Conservation (phyloP, 2,113 vertebrate species). For the Daboia siamensis region DNA sequence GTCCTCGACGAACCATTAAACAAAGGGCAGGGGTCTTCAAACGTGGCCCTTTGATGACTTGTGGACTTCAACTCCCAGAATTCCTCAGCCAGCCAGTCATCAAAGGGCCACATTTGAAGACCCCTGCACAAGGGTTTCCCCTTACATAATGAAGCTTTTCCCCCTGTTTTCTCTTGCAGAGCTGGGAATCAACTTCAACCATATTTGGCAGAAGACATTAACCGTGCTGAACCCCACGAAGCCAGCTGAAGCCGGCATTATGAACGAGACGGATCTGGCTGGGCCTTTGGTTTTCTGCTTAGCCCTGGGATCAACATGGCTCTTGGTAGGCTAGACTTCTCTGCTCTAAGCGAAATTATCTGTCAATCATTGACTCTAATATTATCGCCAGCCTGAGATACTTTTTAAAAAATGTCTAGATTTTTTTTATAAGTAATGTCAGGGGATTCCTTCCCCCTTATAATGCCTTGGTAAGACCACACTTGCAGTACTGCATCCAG, state of each 20-base stretch:
- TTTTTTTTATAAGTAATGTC: not conserved
- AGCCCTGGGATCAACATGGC: slow-evolving; percentile 76
- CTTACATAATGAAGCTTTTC: slow-evolving; percentile 10
- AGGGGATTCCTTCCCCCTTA: not conserved
- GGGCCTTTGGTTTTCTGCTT: slow-evolving; percentile 84
- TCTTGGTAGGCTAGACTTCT: slow-evolving; percentile 72
- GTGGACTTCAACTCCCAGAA: too few species aligned
- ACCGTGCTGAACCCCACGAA: slow-evolving; percentile 86
- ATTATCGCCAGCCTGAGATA: not conserved
- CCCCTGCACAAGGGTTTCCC: not conserved
- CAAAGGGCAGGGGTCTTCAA: too few species aligned
- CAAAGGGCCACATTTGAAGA: too few species aligned
- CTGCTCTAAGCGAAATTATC: not conserved
- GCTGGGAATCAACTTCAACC: slow-evolving; percentile 88
- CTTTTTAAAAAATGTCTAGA: not conserved
- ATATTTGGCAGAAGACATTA: slow-evolving; percentile 90
- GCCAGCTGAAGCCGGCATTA: slow-evolving; percentile 87
- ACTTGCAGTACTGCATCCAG: not conserved
- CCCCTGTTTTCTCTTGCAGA: slow-evolving; percentile 69
- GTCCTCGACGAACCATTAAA: too few species aligned
- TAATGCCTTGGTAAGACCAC: not conserved
- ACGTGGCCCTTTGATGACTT: too few species aligned
- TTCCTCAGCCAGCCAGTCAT: too few species aligned
- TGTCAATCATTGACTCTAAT: not conserved
- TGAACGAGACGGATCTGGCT: slow-evolving; percentile 86